Base-by-base conservation (phyloP, 1,140 invertebrate species). In the Drosophila bipectinata region DNA sequence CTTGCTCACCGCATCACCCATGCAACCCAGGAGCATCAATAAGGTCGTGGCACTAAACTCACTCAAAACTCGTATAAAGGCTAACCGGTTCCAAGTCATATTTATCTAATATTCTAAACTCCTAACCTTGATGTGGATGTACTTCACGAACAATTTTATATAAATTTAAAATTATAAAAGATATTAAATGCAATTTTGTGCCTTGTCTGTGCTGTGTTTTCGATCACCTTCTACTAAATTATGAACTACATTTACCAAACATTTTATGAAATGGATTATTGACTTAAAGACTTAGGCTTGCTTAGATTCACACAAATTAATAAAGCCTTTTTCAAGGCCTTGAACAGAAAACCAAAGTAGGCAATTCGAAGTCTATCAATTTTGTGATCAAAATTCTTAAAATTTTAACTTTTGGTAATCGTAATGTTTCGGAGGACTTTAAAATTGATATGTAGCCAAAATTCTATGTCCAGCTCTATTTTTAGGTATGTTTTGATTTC, bases 21-120 rank as follows among this genome's bases (percentile, higher is more conserved):
- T 74, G 15, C 79, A 77, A 24, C 68, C 71, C 8, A 81, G 30
- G 1, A 81, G 8, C 18, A 82, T 81, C 41, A 81, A 60, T 0
- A 82, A 2, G 0, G 63, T 39, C 10, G 63, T 82, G 15, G 68
- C 63, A 14, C 63, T 47, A 5, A 81, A 81, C 55, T 82, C 79
- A 12, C 73, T 61, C 0, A 66, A 5, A n/a, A 59, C 74, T 4
- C 79, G 79, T 58, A 77, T 71, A 9, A 77, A 52, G 3, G 53
- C 52, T 7, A 15, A 51, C 45, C 34, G 39, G 24, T 66, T 54
- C 7, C 59, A 37, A 18, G 41, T 30, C 69, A 81, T 80, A 8
- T 12, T 37, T 37, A 10, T 10, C 41, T 44, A 9, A 44, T 21
- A 18, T 10, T 4, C 44, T 47, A 21, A 44, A 10, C 44, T 47